Evolutionary conservation across 2,888 invertebrate genomes (phyloP).

Genomic region (Chymomyza amoena): DNA sequence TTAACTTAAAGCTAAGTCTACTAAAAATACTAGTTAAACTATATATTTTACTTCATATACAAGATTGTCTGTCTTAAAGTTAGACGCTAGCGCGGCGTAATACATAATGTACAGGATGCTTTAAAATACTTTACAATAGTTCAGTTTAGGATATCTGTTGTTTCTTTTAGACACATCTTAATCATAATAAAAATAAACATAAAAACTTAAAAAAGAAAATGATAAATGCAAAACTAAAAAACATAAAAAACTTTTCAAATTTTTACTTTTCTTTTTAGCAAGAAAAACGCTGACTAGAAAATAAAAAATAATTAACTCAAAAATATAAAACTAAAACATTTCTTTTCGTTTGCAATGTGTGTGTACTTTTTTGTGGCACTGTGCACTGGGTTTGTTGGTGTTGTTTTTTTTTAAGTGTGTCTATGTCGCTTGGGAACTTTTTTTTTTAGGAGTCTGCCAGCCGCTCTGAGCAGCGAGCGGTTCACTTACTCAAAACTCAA

Average conservation of each 20-base stretch:
- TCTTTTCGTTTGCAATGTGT: constrained; percentile 2
- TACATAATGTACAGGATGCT: constrained; percentile 57
- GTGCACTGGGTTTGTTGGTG: constrained; percentile 24
- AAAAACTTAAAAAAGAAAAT: constrained; percentile 26
- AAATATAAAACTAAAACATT: constrained; percentile 20
- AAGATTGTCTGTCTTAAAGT: constrained; percentile 50
- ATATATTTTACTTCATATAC: not conserved
- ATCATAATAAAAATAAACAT: constrained; percentile 10
- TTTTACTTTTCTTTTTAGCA: constrained; percentile 55
- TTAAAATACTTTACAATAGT: constrained; percentile 59
- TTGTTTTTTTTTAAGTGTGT: constrained; percentile 17
- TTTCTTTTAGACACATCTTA: constrained; percentile 15
- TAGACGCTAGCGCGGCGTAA: constrained; percentile 50
- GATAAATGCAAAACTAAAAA: constrained; percentile 1
- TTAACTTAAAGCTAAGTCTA: constrained; percentile 24
- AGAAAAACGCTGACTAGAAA: constrained; percentile 74
- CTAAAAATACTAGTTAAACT: constrained; percentile 34
- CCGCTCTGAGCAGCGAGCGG: constrained; percentile 45
- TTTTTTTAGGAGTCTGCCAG: constrained; percentile 18
- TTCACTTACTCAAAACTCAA: constrained; percentile 61
- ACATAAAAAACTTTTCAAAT: constrained; percentile 27
- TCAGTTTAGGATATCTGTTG: constrained; percentile 46
- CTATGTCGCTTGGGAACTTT: constrained; percentile 15
- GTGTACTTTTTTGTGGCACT: constrained; percentile 21
- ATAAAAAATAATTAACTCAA: constrained; percentile 42